These are phyloP conservation scores for Aleadryas rufinucha DNA, from an alignment of 2,113 vertebrate species.

Conservation along the genomic window DNA sequence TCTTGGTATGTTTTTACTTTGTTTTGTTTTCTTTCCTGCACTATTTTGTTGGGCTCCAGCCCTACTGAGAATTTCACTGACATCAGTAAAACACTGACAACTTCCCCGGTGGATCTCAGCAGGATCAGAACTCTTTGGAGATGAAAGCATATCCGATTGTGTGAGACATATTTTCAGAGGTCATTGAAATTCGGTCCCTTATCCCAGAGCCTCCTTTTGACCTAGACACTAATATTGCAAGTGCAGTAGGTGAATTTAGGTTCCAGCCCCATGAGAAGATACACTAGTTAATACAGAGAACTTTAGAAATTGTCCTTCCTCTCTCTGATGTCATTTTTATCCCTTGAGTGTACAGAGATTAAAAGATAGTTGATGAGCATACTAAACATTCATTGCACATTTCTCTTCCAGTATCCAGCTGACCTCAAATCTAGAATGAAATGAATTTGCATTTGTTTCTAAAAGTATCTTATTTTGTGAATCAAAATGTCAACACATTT, in stretches of 20 bases:
- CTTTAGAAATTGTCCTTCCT: conserved; percentile 3
- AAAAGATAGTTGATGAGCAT: background rate
- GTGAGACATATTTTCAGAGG: background rate
- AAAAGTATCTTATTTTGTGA: conserved; percentile 31
- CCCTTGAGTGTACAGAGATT: background rate
- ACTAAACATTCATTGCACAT: conserved; percentile 4
- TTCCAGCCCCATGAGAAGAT: background rate
- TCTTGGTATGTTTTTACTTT: background rate
- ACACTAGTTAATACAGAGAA: background rate
- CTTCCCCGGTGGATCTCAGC: background rate
- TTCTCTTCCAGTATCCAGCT: conserved; percentile 1
- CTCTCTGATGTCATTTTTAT: conserved; percentile 5
- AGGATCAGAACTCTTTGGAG: background rate
- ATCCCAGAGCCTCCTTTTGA: background rate
- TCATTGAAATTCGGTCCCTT: background rate
- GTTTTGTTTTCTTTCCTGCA: background rate
- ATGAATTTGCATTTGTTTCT: conserved; percentile 38
- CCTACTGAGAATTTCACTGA: background rate
- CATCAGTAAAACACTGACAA: background rate
- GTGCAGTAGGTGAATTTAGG: background rate
- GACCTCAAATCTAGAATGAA: conserved; percentile 37
- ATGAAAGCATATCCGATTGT: background rate
- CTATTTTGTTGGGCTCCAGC: background rate
- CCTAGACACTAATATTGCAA: background rate
- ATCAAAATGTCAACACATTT: conserved; percentile 36